Evolutionary conservation across 2,113 vertebrate genomes (phyloP), one percentile per base, ranked within the genome.

Genomic region (Ageneiosus marmoratus): DNA sequence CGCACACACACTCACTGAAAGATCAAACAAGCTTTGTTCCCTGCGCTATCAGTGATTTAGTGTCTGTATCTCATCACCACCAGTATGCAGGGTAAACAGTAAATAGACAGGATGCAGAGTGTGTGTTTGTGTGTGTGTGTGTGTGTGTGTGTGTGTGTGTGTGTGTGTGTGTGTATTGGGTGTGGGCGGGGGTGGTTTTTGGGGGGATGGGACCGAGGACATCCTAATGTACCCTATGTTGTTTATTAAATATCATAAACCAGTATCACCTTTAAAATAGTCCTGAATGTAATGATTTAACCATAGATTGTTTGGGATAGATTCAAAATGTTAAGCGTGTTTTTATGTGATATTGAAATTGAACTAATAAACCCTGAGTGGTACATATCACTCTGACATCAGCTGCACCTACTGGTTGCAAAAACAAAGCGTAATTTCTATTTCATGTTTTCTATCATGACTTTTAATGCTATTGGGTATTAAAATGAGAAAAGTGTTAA

Each of bases 1-100:
- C 58, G 75, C 50, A 44, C 79, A 67, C 76, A 88, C 91, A 91
- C 91, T 91, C 91, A 92, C 92, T 92, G 90, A 89, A 32, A 60
- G 79, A 82, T 87, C 88, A 81, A 83, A 82, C 88, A 29, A 84
- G 87, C 89, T 88, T 90, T 89, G 89, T 90, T 89, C 87, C 90
- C 70, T 58, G 84, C 72, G 88, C 89, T 92, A 90, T 92, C 91
- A 89, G 89, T 88, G 81, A 83, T 60, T 83, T 60, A 79, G 56
- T 83, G 80, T 84, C 89, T 88, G 90, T 93, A 91, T 93, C 92
- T 89, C 86, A 89, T 93, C 92, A 90, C 88, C 89, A 91, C 90
- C 90, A 89, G 90, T 89, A 85, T 48, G 85, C 88, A 86, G 83
- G 87, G 85, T 85, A 91, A 93, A 92, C 90, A 92, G 90, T 91